These are phyloP conservation scores for Oceanodroma leucorhoa DNA, from an alignment of 2,797 vertebrate species.

Conservation along the genomic window DNA sequence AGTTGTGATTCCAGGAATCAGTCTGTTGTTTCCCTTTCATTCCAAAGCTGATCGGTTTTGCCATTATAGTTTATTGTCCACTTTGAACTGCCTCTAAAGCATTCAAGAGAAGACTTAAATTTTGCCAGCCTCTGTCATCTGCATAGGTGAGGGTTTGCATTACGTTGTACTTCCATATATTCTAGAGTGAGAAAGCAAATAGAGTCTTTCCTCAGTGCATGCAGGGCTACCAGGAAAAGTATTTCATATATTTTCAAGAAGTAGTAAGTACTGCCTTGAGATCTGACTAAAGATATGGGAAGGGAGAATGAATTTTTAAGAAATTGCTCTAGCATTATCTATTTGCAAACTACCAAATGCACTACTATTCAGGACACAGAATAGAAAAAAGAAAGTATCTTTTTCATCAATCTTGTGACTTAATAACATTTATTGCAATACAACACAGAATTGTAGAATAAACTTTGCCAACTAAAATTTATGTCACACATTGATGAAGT, in stretches of 20 bases:
- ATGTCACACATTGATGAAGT: not conserved
- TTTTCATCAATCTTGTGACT: not conserved
- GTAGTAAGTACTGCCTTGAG: not conserved
- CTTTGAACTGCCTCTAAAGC: not conserved
- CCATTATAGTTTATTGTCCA: not conserved
- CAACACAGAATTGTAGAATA: not conserved
- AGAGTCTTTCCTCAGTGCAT: not conserved
- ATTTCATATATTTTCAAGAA: not conserved
- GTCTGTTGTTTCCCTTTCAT: not conserved
- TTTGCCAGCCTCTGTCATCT: not conserved
- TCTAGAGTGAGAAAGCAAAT: not conserved
- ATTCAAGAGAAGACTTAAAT: not conserved
- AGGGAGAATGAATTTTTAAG: not conserved
- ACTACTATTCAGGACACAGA: not conserved
- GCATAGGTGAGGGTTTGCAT: not conserved
- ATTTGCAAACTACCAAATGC: not conserved
- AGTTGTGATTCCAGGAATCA: not conserved
- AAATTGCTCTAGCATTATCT: not conserved
- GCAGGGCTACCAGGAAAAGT: not conserved
- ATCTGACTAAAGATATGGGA: not conserved
- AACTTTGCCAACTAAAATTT: not conserved
- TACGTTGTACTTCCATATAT: not conserved
- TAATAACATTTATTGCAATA: not conserved
- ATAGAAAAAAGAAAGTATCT: not conserved
- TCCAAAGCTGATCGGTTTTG: not conserved